phyloP scores from a whole-genome alignment of 2,797 vertebrate species.

The Acrossocheilus fasciatus region DNA sequence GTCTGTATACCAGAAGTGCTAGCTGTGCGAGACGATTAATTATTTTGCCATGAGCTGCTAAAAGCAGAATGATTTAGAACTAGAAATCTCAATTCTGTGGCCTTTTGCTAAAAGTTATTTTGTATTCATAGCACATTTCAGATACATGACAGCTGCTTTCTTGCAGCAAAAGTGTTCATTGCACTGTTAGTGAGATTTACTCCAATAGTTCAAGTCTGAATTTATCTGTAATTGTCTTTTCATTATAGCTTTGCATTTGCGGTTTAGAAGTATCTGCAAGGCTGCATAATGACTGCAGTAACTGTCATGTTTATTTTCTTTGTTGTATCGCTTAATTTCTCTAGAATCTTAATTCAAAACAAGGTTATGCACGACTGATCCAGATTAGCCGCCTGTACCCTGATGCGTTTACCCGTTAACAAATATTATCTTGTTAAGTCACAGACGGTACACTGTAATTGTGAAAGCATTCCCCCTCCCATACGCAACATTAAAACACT shows the following conservation, averaged over 20 bases:
- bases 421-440: conserved; percentile 41
- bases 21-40: background rate
- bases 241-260: conserved; percentile 12
- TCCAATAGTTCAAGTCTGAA: conserved; percentile 11
- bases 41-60: background rate
- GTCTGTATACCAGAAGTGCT: background rate
- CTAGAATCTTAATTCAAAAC: conserved; percentile 30
- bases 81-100: conserved; percentile 1
- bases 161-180: background rate
- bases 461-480: background rate
- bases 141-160: conserved; percentile 17
- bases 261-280: background rate
- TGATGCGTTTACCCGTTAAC: conserved; percentile 25
- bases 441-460: conserved; percentile 10
- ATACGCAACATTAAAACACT: conserved; percentile 36
- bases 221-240: conserved; percentile 34
- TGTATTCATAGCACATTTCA: background rate
- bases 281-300: conserved; percentile 12
- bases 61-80: background rate
- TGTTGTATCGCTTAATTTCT: conserved; percentile 26
- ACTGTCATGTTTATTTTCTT: conserved; percentile 37
- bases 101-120: conserved; percentile 31
- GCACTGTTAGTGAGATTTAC: background rate
- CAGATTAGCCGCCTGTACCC: conserved; percentile 13
- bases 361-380: conserved; percentile 26